phyloP scores from a whole-genome alignment of 2,797 vertebrate species.

The Chelidonichthys spinosus region DNA sequence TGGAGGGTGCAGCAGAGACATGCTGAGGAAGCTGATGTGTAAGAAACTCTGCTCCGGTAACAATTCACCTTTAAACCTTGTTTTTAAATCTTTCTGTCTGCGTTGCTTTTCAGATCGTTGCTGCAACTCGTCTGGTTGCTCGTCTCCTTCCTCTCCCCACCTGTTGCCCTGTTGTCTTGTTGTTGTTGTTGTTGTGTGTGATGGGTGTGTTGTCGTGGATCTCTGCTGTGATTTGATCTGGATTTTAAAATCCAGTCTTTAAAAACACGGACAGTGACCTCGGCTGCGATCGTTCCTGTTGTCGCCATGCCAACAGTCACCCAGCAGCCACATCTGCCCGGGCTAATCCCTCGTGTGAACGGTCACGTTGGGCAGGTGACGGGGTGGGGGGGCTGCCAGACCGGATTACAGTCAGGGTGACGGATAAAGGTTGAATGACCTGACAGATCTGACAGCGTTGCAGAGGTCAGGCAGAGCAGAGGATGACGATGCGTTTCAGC shows the following conservation, averaged over 20 bases:
- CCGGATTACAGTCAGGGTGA: constrained; percentile 58
- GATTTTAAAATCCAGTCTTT: no score
- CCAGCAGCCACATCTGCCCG: constrained; percentile 14
- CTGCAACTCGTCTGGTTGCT: background rate
- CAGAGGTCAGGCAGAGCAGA: constrained; percentile 32
- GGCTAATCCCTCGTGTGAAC: constrained; percentile 52
- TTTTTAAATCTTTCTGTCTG: background rate
- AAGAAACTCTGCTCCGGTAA: constrained; percentile 88
- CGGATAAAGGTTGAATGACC: constrained; percentile 43
- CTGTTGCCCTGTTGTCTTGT: constrained; percentile 36
- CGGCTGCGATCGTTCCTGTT: constrained; percentile 5
- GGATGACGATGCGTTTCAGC: constrained; percentile 20
- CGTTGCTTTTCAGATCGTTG: background rate
- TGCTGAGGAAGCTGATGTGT: constrained; percentile 89
- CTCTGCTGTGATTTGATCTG: background rate
- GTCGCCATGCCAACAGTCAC: background rate
- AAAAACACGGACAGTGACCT: background rate
- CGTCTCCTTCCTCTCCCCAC: background rate
- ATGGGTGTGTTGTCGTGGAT: constrained; percentile 34
- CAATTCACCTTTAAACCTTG: constrained; percentile 50
- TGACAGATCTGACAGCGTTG: constrained; percentile 23
- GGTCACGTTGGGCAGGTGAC: constrained; percentile 60
- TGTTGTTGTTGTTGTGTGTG: background rate
- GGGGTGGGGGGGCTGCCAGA: constrained; percentile 35
- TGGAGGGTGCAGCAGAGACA: constrained; percentile 79